Percentiles rank a stretch among this genome's conserved stretches.
These are phyloP conservation scores for Autographa gamma DNA, from an alignment of 2,888 invertebrate genomes.

Conservation along the genomic window DNA sequence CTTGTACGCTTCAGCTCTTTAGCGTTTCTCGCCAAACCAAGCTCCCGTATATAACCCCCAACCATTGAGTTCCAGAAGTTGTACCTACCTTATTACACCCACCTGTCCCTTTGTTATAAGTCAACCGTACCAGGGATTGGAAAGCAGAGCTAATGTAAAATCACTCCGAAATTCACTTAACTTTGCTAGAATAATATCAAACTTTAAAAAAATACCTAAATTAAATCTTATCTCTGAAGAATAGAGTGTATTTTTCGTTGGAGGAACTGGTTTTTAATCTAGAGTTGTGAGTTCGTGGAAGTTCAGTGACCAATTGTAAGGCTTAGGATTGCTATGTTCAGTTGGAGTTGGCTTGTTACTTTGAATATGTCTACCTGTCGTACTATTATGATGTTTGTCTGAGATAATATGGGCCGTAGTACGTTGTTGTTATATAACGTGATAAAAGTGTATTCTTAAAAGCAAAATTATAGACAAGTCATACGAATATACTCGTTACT, in stretches of 20 bases:
- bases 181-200: constrained; percentile 29
- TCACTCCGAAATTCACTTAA: constrained; percentile 31
- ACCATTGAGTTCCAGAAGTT: constrained; percentile 37
- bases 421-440: too few relatives aligned
- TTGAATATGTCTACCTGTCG: not conserved
- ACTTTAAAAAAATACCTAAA: constrained; percentile 12
- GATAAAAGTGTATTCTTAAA: too few relatives aligned
- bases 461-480: too few relatives aligned
- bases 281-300: constrained; percentile 22
- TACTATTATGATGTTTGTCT: not conserved
- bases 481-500: too few relatives aligned
- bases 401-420: not conserved
- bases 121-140: constrained; percentile 41
- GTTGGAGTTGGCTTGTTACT: not conserved
- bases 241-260: constrained; percentile 17
- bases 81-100: constrained; percentile 49
- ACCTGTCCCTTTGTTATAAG: constrained; percentile 51
- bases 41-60: constrained; percentile 26
- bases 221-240: not conserved
- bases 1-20: too few relatives aligned
- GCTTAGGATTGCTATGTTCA: constrained; percentile 9
- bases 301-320: constrained; percentile 18
- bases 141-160: constrained; percentile 43
- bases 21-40: not conserved
- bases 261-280: constrained; percentile 11